phyloP scores from a whole-genome alignment of 1,140 invertebrate species.

The Amyelois transitella region DNA sequence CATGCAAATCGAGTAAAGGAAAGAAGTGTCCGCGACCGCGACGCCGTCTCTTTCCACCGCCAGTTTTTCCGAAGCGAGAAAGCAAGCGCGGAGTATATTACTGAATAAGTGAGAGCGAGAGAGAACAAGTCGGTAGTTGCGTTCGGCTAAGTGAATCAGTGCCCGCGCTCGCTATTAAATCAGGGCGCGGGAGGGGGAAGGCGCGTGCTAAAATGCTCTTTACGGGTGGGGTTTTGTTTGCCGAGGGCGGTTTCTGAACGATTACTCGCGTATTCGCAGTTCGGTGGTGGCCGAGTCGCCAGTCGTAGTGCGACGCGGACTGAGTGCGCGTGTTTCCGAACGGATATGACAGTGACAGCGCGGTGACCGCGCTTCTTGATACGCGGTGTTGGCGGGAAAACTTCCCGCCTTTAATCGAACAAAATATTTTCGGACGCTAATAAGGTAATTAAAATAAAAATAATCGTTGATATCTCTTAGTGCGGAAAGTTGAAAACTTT shows the following conservation, averaged over 20 bases:
- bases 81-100: constrained; percentile 15
- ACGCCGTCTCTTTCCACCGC: constrained; percentile 46
- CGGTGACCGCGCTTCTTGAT: constrained; percentile 59
- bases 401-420: constrained; percentile 61
- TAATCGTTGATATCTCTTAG: neutral
- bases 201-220: constrained; percentile 69
- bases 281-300: constrained; percentile 15
- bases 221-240: constrained; percentile 71
- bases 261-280: constrained; percentile 53
- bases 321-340: constrained; percentile 35
- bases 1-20: constrained; percentile 69
- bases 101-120: constrained; percentile 31
- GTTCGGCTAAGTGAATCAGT: constrained; percentile 73
- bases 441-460: constrained; percentile 48
- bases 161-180: constrained; percentile 72
- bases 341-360: constrained; percentile 44
- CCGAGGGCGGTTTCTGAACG: constrained; percentile 68
- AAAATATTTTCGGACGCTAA: constrained; percentile 74
- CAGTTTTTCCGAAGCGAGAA: constrained; percentile 12
- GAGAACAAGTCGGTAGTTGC: constrained; percentile 53
- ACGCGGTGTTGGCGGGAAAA: constrained; percentile 62
- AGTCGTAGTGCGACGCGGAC: constrained; percentile 30
- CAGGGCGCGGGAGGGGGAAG: constrained; percentile 61
- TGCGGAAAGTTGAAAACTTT: neutral
- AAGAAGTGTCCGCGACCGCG: constrained; percentile 54